Evolutionary conservation across 2,113 vertebrate genomes (phyloP), one percentile per base, ranked within the genome.

Genomic region (Campylomormyrus numenius): DNA sequence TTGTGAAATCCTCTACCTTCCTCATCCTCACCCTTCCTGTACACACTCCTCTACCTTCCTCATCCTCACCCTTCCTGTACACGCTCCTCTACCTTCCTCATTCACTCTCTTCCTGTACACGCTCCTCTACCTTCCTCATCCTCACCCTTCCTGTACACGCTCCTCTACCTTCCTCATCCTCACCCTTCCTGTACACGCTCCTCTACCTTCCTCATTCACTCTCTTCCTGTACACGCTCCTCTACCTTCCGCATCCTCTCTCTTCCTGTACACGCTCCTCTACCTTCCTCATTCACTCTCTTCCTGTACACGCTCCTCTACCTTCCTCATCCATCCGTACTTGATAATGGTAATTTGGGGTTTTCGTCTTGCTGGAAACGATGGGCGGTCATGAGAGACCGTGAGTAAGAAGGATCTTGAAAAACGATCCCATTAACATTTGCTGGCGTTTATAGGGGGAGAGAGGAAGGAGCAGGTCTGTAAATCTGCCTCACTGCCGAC

Each of bases 391-490:
- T 94, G 93, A 93, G 93, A 90, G 95, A 94, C 95, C 94, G 94
- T 96, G 95, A 96, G 96, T 96, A 96, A 95, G 95, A 94, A 93
- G 94, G 91, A 92, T 96, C 94, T 94, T 95, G 95, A 96, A 95
- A 95, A 96, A 96, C 96, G 96, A 96, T 96, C 95, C 95, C 95
- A 96, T 96, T 96, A 96, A 96, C 95, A 96, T 96, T 96, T 92
- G 95, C 95, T 94, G 94, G 94, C 95, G 94, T 96, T 96, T 96
- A 96, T 96, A 95, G 94, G 95, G 94, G 94, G 56, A 19, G 24
- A 48, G 66, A 66, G 21, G 35, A 94, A 95, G 94, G 94, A 95
- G 83, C 93, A 93, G 95, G 93, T 87, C 94, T 93, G 96, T 96
- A 96, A 96, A 96, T 96, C 95, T 95, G 94, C 93, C 10, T 45